Percentiles rank a stretch among this genome's conserved stretches.
Evolutionary conservation across 2,113 vertebrate species (phyloP).

Genomic region (Setophaga coronata): DNA sequence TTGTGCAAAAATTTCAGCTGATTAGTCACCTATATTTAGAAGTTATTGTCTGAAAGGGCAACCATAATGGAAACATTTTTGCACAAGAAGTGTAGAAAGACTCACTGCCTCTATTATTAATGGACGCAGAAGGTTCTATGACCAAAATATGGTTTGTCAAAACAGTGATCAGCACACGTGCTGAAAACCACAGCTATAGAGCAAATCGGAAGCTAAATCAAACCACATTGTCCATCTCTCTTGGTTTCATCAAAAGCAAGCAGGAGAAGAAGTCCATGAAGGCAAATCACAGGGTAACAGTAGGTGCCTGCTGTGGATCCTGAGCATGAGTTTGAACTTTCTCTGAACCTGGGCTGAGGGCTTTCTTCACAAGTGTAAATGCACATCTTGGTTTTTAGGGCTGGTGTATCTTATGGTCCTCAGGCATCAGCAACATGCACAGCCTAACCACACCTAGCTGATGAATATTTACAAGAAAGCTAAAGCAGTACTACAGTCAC

Average conservation of each 20-base stretch:
- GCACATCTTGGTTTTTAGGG: neutral
- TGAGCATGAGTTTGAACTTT: neutral
- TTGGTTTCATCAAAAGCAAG: neutral
- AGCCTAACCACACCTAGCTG: neutral
- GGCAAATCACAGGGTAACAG: neutral
- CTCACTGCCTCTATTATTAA: neutral
- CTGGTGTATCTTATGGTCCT: neutral
- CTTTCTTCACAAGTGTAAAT: neutral
- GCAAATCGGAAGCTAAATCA: neutral
- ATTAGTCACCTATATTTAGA: neutral
- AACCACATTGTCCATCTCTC: neutral
- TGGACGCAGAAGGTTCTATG: neutral
- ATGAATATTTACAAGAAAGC: neutral
- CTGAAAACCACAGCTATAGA: neutral
- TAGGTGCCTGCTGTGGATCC: neutral
- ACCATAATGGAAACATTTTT: neutral
- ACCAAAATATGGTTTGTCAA: neutral
- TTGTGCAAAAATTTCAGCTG: neutral
- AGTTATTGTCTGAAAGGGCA: neutral
- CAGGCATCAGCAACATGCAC: fast-evolving
- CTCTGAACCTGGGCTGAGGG: neutral
- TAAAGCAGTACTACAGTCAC: neutral
- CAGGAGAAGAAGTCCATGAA: neutral
- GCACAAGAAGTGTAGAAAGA: neutral
- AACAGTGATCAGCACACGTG: neutral